phyloP scores from a whole-genome alignment of 1,140 invertebrate species.

The Euwallacea fornicatus region DNA sequence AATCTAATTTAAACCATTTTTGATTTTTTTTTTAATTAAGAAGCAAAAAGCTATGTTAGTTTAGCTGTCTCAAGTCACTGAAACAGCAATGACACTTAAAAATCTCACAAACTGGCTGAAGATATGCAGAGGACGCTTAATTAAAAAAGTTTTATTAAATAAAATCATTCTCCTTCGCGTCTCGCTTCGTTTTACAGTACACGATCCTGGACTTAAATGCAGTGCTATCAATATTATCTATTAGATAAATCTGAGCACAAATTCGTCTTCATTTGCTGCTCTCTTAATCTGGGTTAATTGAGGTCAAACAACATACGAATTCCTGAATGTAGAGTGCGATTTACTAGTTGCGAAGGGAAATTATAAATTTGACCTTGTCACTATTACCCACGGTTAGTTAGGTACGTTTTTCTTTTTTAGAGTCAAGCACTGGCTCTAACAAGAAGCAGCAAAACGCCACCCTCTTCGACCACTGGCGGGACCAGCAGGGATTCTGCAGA shows the following conservation, averaged over 20 bases:
- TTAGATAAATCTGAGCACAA: constrained; percentile 12
- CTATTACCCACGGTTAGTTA: background rate
- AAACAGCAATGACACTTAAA: no score
- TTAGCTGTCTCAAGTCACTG: no score
- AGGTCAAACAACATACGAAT: constrained; percentile 7
- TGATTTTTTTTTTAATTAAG: no score
- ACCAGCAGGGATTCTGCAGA: constrained; percentile 48
- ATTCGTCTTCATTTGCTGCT: constrained; percentile 9
- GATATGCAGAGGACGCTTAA: no score
- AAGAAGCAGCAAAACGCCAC: constrained; percentile 58
- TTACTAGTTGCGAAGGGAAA: background rate
- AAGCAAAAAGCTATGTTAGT: no score
- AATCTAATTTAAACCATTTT: no score
- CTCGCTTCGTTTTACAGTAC: no score
- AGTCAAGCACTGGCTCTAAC: constrained; percentile 64
- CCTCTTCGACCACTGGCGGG: constrained; percentile 49
- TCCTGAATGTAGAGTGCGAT: background rate
- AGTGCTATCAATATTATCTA: no score
- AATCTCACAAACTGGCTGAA: no score
- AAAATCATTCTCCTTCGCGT: no score
- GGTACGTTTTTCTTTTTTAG: constrained; percentile 54
- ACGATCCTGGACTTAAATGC: no score
- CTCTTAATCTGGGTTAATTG: constrained; percentile 23
- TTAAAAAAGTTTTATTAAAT: no score
- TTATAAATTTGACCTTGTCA: constrained; percentile 2